These are phyloP conservation scores for Amblyjoppa proteus DNA, from an alignment of 2,888 invertebrate genomes.

Conservation along the genomic window DNA sequence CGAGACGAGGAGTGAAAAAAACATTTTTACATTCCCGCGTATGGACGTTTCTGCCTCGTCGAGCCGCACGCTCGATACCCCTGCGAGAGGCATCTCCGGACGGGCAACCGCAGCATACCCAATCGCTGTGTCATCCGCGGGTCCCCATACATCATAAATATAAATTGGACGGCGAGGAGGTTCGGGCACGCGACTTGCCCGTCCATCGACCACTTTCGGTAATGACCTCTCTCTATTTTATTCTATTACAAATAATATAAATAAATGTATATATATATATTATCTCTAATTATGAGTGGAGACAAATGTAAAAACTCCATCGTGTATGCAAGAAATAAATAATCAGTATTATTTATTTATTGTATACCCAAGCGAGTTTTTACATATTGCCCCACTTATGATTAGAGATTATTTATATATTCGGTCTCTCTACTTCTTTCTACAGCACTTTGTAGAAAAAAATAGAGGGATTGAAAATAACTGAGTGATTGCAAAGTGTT, in stretches of 20 bases:
- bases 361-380: no score
- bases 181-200: conserved; percentile 54
- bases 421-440: no score
- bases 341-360: no score
- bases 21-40: conserved; percentile 10
- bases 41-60: conserved; percentile 13
- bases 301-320: no score
- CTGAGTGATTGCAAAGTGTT: no score
- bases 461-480: no score
- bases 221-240: not conserved
- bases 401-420: no score
- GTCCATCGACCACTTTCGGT: not conserved
- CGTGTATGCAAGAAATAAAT: no score
- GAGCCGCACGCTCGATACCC: not conserved
- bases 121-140: conserved; percentile 80
- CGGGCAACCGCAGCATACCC: conserved; percentile 74
- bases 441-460: no score
- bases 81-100: conserved; percentile 50
- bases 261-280: no score
- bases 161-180: conserved; percentile 73
- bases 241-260: not conserved
- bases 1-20: not conserved
- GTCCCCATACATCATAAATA: conserved; percentile 77
- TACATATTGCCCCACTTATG: no score
- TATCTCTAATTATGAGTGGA: no score